Evolutionary conservation across 2,113 vertebrate genomes (phyloP), one percentile per base, ranked within the genome.

Genomic region (Ochotona princeps): DNA sequence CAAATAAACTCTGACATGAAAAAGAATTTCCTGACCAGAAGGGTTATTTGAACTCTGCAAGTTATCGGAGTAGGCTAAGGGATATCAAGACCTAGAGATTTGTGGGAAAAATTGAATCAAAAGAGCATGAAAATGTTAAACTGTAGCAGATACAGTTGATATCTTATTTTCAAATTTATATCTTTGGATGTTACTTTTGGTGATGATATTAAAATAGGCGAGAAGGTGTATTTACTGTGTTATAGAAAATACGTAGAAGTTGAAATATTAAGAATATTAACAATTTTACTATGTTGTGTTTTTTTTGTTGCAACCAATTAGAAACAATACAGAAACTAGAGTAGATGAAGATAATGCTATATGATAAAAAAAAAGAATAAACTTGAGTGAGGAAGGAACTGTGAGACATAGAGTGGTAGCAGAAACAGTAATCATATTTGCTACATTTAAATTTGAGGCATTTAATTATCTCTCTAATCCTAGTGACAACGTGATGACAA

Each of bases 1-100:
- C 0, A 0, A 83, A 89, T 83, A 72, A 88, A 79, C 38, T 85
- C 60, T 69, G 65, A 85, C 79, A 85, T 86, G 66, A 91, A 83
- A 85, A 90, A n/a, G 44, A 91, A 94, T 92, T 91, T 90, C 66
- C 35, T 94, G 12, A 26, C 74, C 44, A 32, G 85, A 69, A 65
- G 35, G 44, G 44, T 88, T 93, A 89, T 90, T 93, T 94, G 92
- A 89, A 67, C 75, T 83, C 20, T 86, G n/a, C 3, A 93, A 83
- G 49, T 85, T 83, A 47, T 73, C 90, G 23, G 90, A 88, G 38
- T 90, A 38, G 32, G 8, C 84, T 91, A 80, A 65, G 12, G 12
- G 15, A 72, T 82, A 65, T 9, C 11, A 83, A 92, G 51, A 80
- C 67, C 51, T 78, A 70, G n/a, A 72, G 10, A 91, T 67, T 3